Percentiles rank a stretch among this genome's conserved stretches.
Evolutionary conservation across 2,113 vertebrate species (phyloP).

Genomic region (Urocitellus parryii): DNA sequence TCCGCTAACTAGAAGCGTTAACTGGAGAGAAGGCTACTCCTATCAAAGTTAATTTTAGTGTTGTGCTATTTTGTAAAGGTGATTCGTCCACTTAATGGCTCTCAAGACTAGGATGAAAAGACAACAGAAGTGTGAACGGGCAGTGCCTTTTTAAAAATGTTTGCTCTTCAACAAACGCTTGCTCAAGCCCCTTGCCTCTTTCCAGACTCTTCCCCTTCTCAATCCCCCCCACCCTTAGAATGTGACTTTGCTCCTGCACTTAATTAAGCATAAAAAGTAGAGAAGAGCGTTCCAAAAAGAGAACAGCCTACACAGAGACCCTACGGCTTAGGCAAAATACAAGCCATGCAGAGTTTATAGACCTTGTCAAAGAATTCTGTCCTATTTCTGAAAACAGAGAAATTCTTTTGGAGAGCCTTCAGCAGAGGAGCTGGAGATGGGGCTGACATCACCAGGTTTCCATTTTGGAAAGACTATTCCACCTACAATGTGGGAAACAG

Average conservation of each 20-base stretch:
- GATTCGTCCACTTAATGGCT: background rate
- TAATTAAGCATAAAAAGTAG: background rate
- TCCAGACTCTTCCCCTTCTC: background rate
- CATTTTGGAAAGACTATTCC: conserved; percentile 16
- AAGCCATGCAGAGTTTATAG: background rate
- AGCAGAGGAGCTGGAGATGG: background rate
- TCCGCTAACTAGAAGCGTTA: background rate
- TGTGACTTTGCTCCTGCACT: conserved; percentile 8
- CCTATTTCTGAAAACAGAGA: conserved; percentile 27
- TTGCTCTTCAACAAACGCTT: background rate
- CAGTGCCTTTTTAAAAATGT: background rate
- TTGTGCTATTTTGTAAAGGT: background rate
- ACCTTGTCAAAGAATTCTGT: background rate
- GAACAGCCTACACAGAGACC: background rate
- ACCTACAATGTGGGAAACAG: conserved; percentile 58
- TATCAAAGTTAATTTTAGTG: background rate
- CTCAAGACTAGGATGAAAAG: conserved; percentile 14
- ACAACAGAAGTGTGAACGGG: background rate
- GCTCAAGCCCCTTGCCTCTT: background rate
- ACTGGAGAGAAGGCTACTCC: background rate
- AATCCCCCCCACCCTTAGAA: background rate
- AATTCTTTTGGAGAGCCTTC: background rate
- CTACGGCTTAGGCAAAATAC: background rate
- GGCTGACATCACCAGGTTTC: background rate
- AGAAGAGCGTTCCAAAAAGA: background rate